These are phyloP conservation scores for Onthophagus taurus DNA, from an alignment of 1,140 invertebrate genomes.

Conservation along the genomic window DNA sequence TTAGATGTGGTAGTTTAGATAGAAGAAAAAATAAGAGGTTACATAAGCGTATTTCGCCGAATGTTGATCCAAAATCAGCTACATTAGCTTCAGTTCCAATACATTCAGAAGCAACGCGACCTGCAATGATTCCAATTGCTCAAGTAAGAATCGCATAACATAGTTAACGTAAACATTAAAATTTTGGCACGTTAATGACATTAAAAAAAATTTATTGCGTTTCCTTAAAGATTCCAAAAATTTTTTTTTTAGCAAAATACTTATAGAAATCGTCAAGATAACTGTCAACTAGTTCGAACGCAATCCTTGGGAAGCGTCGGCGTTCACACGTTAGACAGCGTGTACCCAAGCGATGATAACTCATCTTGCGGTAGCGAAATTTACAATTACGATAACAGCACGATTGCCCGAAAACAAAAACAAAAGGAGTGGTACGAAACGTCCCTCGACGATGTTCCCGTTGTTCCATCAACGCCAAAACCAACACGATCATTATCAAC, in stretches of 20 bases:
- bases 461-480: conserved; percentile 23
- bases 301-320: conserved; percentile 54
- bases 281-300: conserved; percentile 44
- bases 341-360: conserved; percentile 33
- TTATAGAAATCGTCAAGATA: conserved; percentile 41
- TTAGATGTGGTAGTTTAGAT: conserved; percentile 54
- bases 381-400: conserved; percentile 26
- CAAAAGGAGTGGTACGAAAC: conserved; percentile 42
- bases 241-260: no score
- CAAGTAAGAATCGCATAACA: no score
- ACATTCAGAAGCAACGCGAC: conserved; percentile 25
- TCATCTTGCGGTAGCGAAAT: conserved; percentile 33
- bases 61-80: conserved; percentile 28
- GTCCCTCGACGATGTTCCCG: conserved; percentile 41
- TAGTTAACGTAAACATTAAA: no score
- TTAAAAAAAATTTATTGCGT: no score
- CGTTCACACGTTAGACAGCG: conserved; percentile 36
- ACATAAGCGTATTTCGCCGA: conserved; percentile 31
- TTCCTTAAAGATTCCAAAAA: no score
- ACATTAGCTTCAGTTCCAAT: conserved; percentile 25
- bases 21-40: conserved; percentile 44
- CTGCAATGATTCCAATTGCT: no score
- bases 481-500: conserved; percentile 34
- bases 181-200: no score
- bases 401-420: conserved; percentile 32